Evolutionary conservation across 2,113 vertebrate genomes (phyloP).

Genomic region (Mobula birostris): DNA sequence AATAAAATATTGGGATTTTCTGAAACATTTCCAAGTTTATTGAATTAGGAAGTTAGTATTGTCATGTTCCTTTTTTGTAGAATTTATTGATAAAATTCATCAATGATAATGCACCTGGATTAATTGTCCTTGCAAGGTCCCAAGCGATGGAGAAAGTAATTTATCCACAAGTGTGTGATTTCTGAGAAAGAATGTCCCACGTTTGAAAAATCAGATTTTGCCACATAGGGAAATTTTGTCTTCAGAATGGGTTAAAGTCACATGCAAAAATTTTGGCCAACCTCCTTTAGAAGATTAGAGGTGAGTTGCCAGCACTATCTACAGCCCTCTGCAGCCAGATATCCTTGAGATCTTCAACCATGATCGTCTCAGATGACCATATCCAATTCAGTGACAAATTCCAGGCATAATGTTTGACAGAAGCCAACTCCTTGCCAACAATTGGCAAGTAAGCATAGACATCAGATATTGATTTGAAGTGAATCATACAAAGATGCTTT

Average conservation of each 20-base stretch:
- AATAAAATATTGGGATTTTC: no score
- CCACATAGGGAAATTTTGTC: background rate
- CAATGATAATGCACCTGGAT: background rate
- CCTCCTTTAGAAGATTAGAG: background rate
- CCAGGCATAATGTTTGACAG: background rate
- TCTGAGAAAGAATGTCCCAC: background rate
- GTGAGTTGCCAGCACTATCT: background rate
- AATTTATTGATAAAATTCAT: background rate
- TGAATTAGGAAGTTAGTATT: background rate
- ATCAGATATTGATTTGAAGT: background rate
- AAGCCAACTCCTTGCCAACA: background rate
- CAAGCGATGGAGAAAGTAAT: background rate
- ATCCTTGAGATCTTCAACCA: background rate
- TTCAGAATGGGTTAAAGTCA: background rate
- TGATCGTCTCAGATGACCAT: background rate
- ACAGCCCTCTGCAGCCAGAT: background rate
- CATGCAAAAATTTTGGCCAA: background rate
- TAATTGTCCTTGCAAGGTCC: background rate
- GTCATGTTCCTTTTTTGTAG: background rate
- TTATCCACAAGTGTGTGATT: background rate
- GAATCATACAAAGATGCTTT: no score
- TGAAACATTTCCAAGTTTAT: background rate
- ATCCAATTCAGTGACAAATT: background rate
- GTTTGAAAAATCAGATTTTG: background rate
- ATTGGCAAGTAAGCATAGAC: background rate